Conservation (phyloP, 2,113 vertebrate species). For the Balaenoptera acutorostrata region DNA sequence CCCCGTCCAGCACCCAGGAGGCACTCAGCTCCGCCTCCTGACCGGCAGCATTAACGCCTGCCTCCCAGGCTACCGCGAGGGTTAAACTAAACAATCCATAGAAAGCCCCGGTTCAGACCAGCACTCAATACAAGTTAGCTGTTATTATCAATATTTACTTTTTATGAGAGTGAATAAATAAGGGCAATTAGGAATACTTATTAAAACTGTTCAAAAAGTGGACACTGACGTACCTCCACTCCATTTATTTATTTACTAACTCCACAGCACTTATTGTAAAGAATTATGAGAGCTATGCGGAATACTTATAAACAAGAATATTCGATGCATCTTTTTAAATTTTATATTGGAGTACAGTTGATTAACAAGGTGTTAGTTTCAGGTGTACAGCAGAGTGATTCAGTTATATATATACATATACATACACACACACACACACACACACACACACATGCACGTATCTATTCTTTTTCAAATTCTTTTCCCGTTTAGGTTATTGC, state of each 20-base stretch:
- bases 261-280: not conserved
- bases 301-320: not conserved
- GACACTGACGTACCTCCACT: not conserved
- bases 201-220: not conserved
- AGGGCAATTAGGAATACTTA: not conserved
- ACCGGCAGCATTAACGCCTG: not conserved
- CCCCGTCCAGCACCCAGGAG: not conserved
- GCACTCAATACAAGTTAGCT: not conserved
- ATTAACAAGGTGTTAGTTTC: too few species aligned
- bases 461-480: too few species aligned
- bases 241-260: not conserved
- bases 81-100: not conserved
- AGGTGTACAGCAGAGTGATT: too few species aligned
- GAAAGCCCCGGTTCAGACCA: not conserved
- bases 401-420: too few species aligned
- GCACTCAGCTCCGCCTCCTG: not conserved
- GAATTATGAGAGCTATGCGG: not conserved
- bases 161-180: not conserved
- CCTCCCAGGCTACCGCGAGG: not conserved
- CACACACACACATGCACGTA: too few species aligned
- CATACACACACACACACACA: too few species aligned
- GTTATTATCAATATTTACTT: not conserved
- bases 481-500: too few species aligned
- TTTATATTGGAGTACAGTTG: too few species aligned
- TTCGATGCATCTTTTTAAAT: not conserved